A percentile compares a stretch with the other conserved stretches of the same genome.
These are phyloP conservation scores for Chironomus riparius DNA, from an alignment of 2,888 invertebrate species.

Conservation along the genomic window DNA sequence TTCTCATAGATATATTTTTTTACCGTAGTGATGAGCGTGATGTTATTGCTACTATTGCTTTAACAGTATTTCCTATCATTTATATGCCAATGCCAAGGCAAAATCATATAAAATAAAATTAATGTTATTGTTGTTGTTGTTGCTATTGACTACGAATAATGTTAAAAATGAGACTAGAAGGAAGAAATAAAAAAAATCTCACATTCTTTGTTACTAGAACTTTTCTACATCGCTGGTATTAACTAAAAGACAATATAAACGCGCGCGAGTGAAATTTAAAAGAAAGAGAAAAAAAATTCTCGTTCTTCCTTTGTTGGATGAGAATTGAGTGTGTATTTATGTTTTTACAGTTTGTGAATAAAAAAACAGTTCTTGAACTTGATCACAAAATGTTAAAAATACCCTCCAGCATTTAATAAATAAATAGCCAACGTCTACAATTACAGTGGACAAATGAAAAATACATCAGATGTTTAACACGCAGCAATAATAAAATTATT, in stretches of 20 bases:
- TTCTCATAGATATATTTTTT: too few relatives aligned
- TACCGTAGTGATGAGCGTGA: too few relatives aligned
- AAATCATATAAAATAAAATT: slow-evolving; percentile 1
- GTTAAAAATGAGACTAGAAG: too few relatives aligned
- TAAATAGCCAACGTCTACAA: too few relatives aligned
- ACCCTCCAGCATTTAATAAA: too few relatives aligned
- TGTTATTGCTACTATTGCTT: too few relatives aligned
- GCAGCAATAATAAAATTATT: too few relatives aligned
- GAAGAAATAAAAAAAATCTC: too few relatives aligned
- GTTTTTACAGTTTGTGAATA: background rate
- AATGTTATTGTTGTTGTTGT: background rate
- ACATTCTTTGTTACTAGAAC: background rate
- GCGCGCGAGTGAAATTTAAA: background rate
- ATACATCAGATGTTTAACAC: too few relatives aligned
- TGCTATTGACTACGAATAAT: background rate
- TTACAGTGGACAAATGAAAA: too few relatives aligned
- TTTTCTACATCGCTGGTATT: background rate
- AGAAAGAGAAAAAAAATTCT: background rate
- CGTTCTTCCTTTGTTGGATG: background rate
- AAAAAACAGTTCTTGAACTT: background rate
- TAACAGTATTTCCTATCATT: background rate
- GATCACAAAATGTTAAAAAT: too few relatives aligned
- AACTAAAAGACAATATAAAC: background rate
- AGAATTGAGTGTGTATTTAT: background rate
- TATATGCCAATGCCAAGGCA: slow-evolving; percentile 6